Conservation (phyloP, 2,113 vertebrate species). For the Tamias sibiricus region DNA sequence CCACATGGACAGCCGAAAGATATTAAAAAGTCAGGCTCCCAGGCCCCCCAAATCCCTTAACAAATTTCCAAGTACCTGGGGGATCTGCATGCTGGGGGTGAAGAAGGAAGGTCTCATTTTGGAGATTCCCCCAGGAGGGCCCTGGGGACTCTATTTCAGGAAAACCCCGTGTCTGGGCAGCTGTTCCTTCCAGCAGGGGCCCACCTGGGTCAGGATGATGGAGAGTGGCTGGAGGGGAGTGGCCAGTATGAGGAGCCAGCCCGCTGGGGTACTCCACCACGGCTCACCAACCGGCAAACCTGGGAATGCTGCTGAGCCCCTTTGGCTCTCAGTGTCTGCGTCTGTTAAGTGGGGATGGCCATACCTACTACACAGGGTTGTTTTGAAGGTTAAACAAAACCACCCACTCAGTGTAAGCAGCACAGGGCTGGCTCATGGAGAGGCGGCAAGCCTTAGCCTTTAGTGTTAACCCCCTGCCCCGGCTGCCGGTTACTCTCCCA, state of each 20-base stretch:
- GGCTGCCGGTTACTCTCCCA: background rate
- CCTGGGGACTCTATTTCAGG: background rate
- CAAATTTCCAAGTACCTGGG: conserved; percentile 1
- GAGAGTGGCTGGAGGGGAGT: rapidly evolving
- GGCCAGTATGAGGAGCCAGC: rapidly evolving
- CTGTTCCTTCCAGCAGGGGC: too few species aligned
- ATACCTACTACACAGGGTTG: background rate
- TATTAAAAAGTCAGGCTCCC: conserved; percentile 70
- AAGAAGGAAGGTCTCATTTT: background rate
- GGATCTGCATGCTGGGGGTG: background rate
- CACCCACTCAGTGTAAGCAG: background rate
- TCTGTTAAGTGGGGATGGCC: background rate
- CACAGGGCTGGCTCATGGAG: background rate
- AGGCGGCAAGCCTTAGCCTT: background rate
- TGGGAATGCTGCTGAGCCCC: too few species aligned
- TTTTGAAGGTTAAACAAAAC: background rate
- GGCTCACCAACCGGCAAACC: background rate
- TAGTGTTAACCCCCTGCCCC: background rate
- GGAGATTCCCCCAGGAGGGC: background rate
- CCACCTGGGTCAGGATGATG: background rate
- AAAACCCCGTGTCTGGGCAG: background rate
- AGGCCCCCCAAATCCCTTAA: conserved; percentile 66
- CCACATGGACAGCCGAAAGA: conserved; percentile 76
- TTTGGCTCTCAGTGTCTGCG: background rate
- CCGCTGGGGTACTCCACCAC: rapidly evolving